Evolutionary conservation across 92 coral and sea anemone genomes (phyloP).

Genomic region (Ricordea florida): DNA sequence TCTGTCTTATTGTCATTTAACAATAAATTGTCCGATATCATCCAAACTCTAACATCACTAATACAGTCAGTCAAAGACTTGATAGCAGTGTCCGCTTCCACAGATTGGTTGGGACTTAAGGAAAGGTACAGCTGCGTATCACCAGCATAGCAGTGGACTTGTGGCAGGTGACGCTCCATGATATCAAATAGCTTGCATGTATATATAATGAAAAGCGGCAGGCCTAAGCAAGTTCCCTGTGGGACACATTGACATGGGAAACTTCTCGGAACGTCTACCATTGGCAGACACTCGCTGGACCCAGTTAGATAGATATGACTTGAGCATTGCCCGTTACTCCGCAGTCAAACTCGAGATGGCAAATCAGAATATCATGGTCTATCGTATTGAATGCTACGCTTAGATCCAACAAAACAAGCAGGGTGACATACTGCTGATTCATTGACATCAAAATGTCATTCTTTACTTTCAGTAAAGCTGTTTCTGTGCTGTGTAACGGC

Average conservation of each 20-base stretch:
- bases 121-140: slow-evolving; percentile 30
- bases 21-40: slow-evolving; percentile 32
- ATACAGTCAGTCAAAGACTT: slow-evolving; percentile 39
- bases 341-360: background rate
- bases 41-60: slow-evolving; percentile 28
- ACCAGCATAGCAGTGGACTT: slow-evolving; percentile 37
- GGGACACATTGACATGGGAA: slow-evolving; percentile 41
- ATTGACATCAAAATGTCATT: slow-evolving; percentile 35
- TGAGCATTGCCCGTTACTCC: slow-evolving; percentile 40
- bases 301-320: slow-evolving; percentile 46
- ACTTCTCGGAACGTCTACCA: slow-evolving; percentile 9
- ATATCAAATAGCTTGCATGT: slow-evolving; percentile 42
- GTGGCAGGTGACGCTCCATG: slow-evolving; percentile 23
- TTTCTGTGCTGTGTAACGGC: slow-evolving; percentile 43
- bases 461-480: slow-evolving; percentile 45
- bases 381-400: slow-evolving; percentile 50
- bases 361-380: slow-evolving; percentile 28
- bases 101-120: slow-evolving; percentile 2
- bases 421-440: slow-evolving; percentile 42
- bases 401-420: slow-evolving; percentile 14
- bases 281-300: slow-evolving; percentile 47
- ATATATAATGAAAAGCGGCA: slow-evolving; percentile 20
- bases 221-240: slow-evolving; percentile 44
- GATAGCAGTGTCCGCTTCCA: slow-evolving; percentile 8
- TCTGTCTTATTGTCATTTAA: too few species aligned